Conservation (phyloP, 1,140 invertebrate species). For the Ephestia elutella region DNA sequence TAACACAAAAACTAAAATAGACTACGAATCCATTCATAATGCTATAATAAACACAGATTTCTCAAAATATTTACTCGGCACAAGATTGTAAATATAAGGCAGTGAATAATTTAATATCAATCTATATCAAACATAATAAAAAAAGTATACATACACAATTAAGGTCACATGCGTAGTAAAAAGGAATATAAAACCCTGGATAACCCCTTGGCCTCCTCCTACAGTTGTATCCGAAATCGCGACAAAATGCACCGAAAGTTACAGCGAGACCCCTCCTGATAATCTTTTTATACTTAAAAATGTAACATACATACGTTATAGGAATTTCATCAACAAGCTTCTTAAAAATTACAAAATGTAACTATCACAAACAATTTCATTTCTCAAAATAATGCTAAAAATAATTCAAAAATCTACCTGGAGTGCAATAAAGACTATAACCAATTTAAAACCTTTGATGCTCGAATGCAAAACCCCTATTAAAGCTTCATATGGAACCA, state of each 20-base stretch:
- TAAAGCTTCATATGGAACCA: background rate
- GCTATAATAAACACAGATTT: too few species aligned
- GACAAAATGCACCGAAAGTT: background rate
- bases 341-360: conserved; percentile 6
- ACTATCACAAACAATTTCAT: conserved; percentile 2
- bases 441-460: background rate
- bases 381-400: background rate
- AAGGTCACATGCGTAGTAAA: background rate
- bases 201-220: too few species aligned
- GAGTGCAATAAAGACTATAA: conserved; percentile 5
- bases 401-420: conserved; percentile 9
- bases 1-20: too few species aligned
- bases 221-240: too few species aligned
- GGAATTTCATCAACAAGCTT: conserved; percentile 8
- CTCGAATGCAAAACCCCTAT: background rate
- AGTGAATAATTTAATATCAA: too few species aligned
- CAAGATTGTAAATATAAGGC: too few species aligned
- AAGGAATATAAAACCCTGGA: too few species aligned
- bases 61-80: too few species aligned
- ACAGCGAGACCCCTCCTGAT: background rate
- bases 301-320: conserved; percentile 11
- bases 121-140: background rate
- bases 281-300: background rate
- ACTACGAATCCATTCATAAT: too few species aligned
- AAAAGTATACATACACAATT: background rate